These are phyloP conservation scores for Cygnus atratus DNA, from an alignment of 2,113 vertebrate genomes.

Conservation along the genomic window DNA sequence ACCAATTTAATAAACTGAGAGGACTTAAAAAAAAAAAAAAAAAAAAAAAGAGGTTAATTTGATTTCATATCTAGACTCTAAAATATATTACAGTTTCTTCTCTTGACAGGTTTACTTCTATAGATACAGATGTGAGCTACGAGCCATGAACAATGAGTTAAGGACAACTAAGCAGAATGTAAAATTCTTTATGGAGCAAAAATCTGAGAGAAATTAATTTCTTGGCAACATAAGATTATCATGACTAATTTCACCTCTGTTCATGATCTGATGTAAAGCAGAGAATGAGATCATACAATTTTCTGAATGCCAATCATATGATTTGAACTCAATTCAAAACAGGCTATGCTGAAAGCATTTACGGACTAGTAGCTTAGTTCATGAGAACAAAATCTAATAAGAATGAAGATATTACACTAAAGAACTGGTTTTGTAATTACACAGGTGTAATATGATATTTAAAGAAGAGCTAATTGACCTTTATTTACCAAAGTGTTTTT, in stretches of 20 bases:
- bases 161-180: background rate
- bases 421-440: background rate
- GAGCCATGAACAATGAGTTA: background rate
- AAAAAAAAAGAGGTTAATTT: background rate
- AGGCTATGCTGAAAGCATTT: background rate
- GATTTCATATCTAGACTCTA: background rate
- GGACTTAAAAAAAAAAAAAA: background rate
- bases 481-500: background rate
- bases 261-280: background rate
- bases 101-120: background rate
- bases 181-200: background rate
- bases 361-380: background rate
- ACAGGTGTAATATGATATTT: background rate
- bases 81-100: background rate
- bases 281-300: background rate
- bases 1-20: constrained; percentile 5
- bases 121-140: background rate
- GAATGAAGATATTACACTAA: background rate
- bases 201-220: background rate
- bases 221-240: background rate
- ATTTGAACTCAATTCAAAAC: background rate
- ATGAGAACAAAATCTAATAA: background rate
- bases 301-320: background rate
- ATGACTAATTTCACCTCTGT: background rate
- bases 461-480: background rate